Conservation (phyloP, 2,797 vertebrate genomes). For the Aulostomus chinensis region DNA sequence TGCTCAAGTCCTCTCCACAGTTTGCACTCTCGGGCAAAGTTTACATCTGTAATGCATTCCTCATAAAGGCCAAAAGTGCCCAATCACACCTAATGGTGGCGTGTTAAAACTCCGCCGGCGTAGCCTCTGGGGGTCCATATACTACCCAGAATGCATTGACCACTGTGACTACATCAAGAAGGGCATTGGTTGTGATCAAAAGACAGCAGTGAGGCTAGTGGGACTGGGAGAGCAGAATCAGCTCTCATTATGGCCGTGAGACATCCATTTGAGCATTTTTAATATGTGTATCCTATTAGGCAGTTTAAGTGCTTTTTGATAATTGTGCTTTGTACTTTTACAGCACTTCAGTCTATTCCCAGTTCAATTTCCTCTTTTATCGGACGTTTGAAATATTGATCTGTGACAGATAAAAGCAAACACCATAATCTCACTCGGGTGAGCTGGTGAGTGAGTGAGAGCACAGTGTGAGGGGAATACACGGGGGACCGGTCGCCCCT, state of each 20-base stretch:
- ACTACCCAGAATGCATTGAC: constrained; percentile 86
- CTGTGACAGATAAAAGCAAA: constrained; percentile 99
- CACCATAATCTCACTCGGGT: constrained; percentile 97
- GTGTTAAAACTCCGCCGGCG: constrained; percentile 84
- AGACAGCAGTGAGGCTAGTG: constrained; percentile 64
- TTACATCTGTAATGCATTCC: constrained; percentile 79
- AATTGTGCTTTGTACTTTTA: constrained; percentile 99
- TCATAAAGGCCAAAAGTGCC: constrained; percentile 92
- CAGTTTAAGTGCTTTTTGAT: constrained; percentile 99
- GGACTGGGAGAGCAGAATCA: constrained; percentile 68
- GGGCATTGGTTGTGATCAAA: constrained; percentile 89
- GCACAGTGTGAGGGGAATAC: constrained; percentile 77
- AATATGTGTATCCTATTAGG: constrained; percentile 99
- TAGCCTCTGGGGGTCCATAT: constrained; percentile 87
- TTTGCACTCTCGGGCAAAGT: constrained; percentile 59
- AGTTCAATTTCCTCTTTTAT: constrained; percentile 99
- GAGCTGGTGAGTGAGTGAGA: constrained; percentile 84
- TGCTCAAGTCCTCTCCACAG: no score
- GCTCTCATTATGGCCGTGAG: constrained; percentile 92
- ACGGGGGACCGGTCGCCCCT: constrained; percentile 87
- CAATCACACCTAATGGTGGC: constrained; percentile 89
- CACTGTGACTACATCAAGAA: constrained; percentile 78
- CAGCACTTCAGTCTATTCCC: constrained; percentile 99
- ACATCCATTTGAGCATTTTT: constrained; percentile 99
- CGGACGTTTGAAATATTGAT: constrained; percentile 99